These are phyloP conservation scores for Arge pagana DNA, from an alignment of 2,888 invertebrate species.

Conservation along the genomic window DNA sequence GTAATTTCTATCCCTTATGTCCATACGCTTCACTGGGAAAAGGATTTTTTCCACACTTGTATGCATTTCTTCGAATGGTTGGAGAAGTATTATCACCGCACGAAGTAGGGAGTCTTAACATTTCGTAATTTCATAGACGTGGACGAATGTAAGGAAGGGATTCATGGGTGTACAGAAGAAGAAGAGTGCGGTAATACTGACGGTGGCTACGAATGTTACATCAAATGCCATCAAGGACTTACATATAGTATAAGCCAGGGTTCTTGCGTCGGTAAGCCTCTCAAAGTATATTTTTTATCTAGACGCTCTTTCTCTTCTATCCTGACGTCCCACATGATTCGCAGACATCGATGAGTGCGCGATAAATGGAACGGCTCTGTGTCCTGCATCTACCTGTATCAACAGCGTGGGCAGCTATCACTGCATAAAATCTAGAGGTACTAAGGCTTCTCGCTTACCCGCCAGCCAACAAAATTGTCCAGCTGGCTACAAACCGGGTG, in stretches of 20 bases:
- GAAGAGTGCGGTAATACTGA: constrained; percentile 58
- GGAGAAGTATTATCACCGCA: not conserved
- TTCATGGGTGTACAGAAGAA: constrained; percentile 64
- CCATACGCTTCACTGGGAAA: not conserved
- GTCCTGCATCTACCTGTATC: constrained; percentile 62
- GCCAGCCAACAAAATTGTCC: constrained; percentile 62
- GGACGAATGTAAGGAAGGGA: constrained; percentile 72
- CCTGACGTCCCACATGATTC: no score
- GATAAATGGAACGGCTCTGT: constrained; percentile 55
- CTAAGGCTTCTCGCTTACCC: no score
- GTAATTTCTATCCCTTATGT: no score
- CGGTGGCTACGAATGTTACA: constrained; percentile 60
- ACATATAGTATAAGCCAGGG: constrained; percentile 41
- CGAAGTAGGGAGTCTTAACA: not conserved
- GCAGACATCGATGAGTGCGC: constrained; percentile 66
- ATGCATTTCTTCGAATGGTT: constrained; percentile 42
- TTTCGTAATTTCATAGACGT: constrained; percentile 67
- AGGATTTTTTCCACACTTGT: no score
- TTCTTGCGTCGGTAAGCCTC: constrained; percentile 50
- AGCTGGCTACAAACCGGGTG: constrained; percentile 65
- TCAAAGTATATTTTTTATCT: no score
- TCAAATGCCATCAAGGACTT: constrained; percentile 48
- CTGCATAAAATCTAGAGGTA: constrained; percentile 65
- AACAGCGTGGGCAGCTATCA: constrained; percentile 74
- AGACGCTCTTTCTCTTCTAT: no score